A percentile compares a stretch with the other conserved stretches of the same genome.
Conservation (phyloP, 35 echinoderm and acorn worm species). For the Diadema setosum region DNA sequence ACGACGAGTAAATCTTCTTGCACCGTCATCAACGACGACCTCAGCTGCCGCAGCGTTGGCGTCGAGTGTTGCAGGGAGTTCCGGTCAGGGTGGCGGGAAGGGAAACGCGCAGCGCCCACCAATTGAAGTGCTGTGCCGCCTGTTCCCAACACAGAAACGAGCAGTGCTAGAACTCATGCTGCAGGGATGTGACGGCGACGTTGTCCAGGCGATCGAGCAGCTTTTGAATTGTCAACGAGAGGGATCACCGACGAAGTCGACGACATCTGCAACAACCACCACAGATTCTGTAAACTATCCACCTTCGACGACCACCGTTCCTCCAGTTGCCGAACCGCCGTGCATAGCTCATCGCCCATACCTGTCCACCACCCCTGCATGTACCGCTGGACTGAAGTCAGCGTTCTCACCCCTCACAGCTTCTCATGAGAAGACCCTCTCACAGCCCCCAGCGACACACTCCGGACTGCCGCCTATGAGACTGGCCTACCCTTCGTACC, state of each 20-base stretch:
- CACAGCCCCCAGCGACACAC: constrained; percentile 45
- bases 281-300: not conserved
- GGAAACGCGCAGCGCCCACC: constrained; percentile 41
- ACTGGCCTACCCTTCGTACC: constrained; percentile 92
- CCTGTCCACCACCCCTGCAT: constrained; percentile 58
- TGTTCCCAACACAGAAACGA: constrained; percentile 91
- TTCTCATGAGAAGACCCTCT: constrained; percentile 34
- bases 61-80: not conserved
- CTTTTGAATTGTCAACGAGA: constrained; percentile 70
- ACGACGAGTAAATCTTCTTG: not conserved
- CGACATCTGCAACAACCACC: not conserved
- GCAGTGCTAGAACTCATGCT: constrained; percentile 87
- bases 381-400: constrained; percentile 82
- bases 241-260: not conserved
- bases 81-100: not conserved
- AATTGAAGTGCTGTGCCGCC: constrained; percentile 72
- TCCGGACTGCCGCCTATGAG: constrained; percentile 61
- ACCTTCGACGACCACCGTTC: constrained; percentile 39
- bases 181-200: constrained; percentile 88
- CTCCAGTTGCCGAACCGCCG: constrained; percentile 54
- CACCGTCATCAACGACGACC: not conserved
- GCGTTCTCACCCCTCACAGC: constrained; percentile 89
- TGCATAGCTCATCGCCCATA: constrained; percentile 90
- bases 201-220: constrained; percentile 96
- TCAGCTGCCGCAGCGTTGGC: not conserved